These are phyloP conservation scores for Ceratina calcarata DNA, from an alignment of 1,140 invertebrate species.

Conservation along the genomic window DNA sequence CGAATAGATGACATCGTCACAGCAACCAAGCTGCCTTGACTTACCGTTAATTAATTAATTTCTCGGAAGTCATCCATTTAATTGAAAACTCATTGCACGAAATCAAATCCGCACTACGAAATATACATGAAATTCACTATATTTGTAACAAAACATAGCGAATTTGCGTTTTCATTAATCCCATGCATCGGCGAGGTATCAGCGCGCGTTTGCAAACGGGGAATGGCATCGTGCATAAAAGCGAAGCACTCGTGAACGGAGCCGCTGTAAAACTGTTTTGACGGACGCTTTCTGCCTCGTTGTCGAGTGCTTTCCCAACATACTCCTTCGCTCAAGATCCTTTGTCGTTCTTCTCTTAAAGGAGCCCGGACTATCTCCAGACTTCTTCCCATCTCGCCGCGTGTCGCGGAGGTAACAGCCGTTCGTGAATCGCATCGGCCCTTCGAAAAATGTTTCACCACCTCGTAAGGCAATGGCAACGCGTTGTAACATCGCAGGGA, in stretches of 20 bases:
- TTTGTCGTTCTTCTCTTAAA: constrained; percentile 47
- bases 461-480: background rate
- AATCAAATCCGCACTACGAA: no score
- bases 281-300: constrained; percentile 24
- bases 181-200: no score
- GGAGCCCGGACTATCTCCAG: constrained; percentile 27
- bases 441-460: background rate
- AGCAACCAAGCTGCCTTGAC: no score
- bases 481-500: no score
- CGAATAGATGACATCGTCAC: no score
- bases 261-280: constrained; percentile 43
- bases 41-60: no score
- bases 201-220: no score
- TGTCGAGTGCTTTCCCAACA: constrained; percentile 46
- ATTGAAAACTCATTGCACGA: no score
- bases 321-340: constrained; percentile 39
- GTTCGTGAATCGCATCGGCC: background rate
- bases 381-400: constrained; percentile 2
- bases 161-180: no score
- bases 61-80: no score
- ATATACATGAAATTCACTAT: no score
- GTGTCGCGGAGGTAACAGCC: background rate
- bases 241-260: constrained; percentile 23
- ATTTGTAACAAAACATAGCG: no score
- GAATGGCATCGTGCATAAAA: constrained; percentile 6